Base-by-base conservation (phyloP, 2,113 vertebrate species). In the Theristicus caerulescens region DNA sequence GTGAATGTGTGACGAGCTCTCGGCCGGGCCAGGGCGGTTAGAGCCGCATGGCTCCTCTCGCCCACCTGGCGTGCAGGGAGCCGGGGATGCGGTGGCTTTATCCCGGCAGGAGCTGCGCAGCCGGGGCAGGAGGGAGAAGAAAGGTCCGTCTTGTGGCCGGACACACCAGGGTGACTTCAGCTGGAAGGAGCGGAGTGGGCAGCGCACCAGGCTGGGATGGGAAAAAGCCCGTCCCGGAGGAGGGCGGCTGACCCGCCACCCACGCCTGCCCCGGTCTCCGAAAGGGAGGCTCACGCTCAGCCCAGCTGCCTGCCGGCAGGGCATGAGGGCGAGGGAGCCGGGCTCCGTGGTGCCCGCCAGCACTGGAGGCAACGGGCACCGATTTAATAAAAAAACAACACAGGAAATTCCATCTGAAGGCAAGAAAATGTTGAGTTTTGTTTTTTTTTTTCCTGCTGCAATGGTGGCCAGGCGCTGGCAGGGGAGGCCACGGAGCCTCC, bases 1-100 rank as follows among this genome's bases (percentile, higher is more conserved):
- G 92, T 95, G 88, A 96, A 96, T 95, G 61, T 82, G 79, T 96
- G 95, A 96, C 74, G 8, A 85, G 55, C 40, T 55, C 65, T 46
- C 6, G 3, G 82, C 69, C 5, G 11, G 32, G 44, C 49, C 1
- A 2, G 31, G 51, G 86, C 13, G 1, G 70, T 88, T 94, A 5
- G 36, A 90, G 78, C 70, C 6, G 36, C 89, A 70, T 3, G 26
- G 73, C 34, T 85, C 29, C 36, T 72, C 69, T 65, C 2, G 9
- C 55, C 46, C 36, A 36, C 21, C n/a, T 2, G 3, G 15, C 18
- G 29, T 31, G 15, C 59, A 1, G 4, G 51, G 40, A 82, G 6
- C 13, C 2, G 22, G 40, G 26, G 20, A 65, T 66, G 55, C 1
- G 16, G 25, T 3, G 34, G 47, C 11, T 62, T 26, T 72, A 0